phyloP scores from a whole-genome alignment of 2,113 vertebrate species.

The Condylura cristata region DNA sequence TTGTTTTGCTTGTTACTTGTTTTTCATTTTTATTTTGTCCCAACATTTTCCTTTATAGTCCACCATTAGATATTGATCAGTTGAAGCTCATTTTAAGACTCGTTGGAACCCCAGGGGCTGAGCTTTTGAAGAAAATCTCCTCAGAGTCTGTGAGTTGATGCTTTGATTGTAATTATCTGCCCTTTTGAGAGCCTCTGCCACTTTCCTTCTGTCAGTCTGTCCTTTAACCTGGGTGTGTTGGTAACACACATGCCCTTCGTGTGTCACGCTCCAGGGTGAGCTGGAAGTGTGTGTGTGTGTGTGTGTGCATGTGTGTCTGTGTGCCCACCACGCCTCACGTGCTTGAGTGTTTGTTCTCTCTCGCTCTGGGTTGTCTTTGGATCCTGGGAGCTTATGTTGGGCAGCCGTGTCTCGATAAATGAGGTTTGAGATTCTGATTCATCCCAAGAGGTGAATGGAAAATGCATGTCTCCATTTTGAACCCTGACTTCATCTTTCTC shows the following conservation, averaged over 20 bases:
- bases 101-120: conserved; percentile 96
- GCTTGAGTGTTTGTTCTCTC: conserved; percentile 19
- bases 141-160: conserved; percentile 97
- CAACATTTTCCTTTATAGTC: conserved; percentile 98
- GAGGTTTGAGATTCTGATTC: conserved; percentile 25
- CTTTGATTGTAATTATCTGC: conserved; percentile 87
- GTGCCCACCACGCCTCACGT: not conserved
- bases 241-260: conserved; percentile 31
- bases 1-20: conserved; percentile 82
- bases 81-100: conserved; percentile 99
- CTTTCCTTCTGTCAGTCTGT: conserved; percentile 73
- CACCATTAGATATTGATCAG: conserved; percentile 99
- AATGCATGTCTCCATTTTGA: conserved; percentile 1
- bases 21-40: conserved; percentile 89
- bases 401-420: not conserved
- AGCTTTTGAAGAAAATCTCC: conserved; percentile 99
- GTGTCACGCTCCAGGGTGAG: not conserved
- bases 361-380: not conserved
- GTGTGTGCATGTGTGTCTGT: not conserved
- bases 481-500: not conserved
- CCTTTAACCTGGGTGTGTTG: conserved; percentile 70
- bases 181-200: conserved; percentile 74
- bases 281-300: not conserved
- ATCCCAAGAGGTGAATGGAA: conserved; percentile 10
- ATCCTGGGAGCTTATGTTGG: not conserved